phyloP scores from a whole-genome alignment of 2,797 vertebrate genomes.

The Pampus argenteus region DNA sequence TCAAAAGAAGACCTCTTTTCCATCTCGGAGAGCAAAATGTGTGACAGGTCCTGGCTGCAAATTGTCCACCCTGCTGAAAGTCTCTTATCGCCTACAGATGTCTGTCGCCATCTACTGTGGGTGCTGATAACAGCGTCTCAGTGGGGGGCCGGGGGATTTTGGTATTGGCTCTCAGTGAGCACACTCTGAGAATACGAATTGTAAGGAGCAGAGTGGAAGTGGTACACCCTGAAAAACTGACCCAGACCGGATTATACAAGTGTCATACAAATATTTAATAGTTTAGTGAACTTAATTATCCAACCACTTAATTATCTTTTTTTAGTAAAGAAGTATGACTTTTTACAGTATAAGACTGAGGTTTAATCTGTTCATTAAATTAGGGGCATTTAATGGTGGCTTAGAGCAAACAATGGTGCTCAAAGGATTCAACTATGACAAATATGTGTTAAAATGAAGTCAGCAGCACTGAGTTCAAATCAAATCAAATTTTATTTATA shows the following conservation, averaged over 20 bases:
- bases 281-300: background rate
- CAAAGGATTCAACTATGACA: background rate
- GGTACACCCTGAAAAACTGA: conserved; percentile 12
- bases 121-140: conserved; percentile 44
- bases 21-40: conserved; percentile 23
- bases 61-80: conserved; percentile 61
- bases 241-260: background rate
- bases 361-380: conserved; percentile 2
- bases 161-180: conserved; percentile 39
- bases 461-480: background rate
- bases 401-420: background rate
- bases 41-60: conserved; percentile 42
- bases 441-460: background rate
- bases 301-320: background rate
- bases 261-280: background rate
- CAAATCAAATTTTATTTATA: no score
- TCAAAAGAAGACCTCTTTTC: conserved; percentile 47
- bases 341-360: background rate
- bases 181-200: conserved; percentile 48
- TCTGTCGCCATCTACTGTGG: conserved; percentile 73
- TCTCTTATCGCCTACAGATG: conserved; percentile 58
- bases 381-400: background rate
- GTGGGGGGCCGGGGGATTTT: conserved; percentile 31
- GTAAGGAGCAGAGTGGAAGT: conserved; percentile 15
- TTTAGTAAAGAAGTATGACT: no score